Conservation (phyloP, 2,888 invertebrate genomes). For the Eristalis intricaria region DNA sequence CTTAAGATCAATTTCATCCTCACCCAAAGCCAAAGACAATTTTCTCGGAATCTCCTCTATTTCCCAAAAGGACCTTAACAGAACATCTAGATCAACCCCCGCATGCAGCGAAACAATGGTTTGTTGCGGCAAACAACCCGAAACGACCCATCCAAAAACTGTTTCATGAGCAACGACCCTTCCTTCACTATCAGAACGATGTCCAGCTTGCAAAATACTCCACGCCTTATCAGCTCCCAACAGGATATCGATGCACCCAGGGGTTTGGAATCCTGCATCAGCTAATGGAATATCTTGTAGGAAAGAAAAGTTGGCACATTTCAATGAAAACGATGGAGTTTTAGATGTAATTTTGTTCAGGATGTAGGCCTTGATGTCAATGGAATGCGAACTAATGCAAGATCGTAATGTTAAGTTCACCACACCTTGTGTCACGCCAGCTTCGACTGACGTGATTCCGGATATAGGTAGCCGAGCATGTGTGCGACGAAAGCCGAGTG, state of each 20-base stretch:
- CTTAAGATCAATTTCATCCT: not conserved
- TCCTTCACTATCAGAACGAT: not conserved
- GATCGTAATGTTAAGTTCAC: not conserved
- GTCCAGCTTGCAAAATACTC: not conserved
- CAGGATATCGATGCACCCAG: not conserved
- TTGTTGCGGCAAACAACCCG: not conserved
- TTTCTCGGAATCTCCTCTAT: not conserved
- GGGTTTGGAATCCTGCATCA: too few species aligned
- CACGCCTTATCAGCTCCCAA: not conserved
- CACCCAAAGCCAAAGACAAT: not conserved
- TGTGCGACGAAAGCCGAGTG: too few species aligned
- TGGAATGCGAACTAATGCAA: not conserved
- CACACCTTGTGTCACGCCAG: not conserved
- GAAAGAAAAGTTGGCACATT: not conserved
- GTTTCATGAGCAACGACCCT: not conserved
- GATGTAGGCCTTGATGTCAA: not conserved
- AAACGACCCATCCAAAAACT: not conserved
- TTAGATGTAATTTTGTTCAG: not conserved
- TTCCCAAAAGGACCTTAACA: conserved; percentile 1
- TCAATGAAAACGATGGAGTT: not conserved
- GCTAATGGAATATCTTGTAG: not conserved
- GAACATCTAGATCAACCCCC: not conserved
- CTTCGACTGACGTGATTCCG: not conserved
- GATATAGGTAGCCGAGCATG: too few species aligned
- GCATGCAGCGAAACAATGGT: not conserved